Conservation (phyloP, 2,113 vertebrate genomes). For the Columbina picui region DNA sequence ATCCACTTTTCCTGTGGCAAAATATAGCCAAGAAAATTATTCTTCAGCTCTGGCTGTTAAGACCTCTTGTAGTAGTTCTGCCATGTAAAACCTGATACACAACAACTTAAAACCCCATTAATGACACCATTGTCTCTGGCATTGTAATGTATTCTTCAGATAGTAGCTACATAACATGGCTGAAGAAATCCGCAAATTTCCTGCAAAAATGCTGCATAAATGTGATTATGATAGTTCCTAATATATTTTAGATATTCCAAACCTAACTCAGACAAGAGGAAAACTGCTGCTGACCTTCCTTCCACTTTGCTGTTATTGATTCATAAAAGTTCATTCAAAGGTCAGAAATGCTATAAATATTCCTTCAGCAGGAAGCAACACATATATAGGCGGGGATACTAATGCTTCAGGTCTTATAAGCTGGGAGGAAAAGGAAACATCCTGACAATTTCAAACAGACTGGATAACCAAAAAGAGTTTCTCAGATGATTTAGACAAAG, state of each 20-base stretch:
- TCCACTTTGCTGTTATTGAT: slow-evolving; percentile 24
- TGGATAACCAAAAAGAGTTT: slow-evolving; percentile 12
- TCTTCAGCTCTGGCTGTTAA: background rate
- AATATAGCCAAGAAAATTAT: background rate
- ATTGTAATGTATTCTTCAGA: background rate
- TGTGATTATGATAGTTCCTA: background rate
- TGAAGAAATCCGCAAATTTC: background rate
- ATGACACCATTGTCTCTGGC: background rate
- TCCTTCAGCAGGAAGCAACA: slow-evolving; percentile 54
- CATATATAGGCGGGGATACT: background rate
- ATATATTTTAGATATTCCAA: background rate
- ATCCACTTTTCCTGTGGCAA: background rate
- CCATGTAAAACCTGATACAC: background rate
- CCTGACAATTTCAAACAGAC: slow-evolving; percentile 30
- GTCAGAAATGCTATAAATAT: slow-evolving; percentile 73
- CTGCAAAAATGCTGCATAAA: background rate
- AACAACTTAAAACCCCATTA: background rate
- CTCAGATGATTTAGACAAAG: slow-evolving; percentile 2
- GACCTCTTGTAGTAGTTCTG: background rate
- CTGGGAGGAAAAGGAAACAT: background rate
- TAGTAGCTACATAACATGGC: background rate
- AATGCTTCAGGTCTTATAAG: background rate
- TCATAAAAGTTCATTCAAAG: slow-evolving; percentile 55
- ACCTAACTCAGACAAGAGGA: background rate
- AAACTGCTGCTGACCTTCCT: background rate